Base-by-base conservation (phyloP, 2,113 vertebrate genomes). In the Daubentonia madagascariensis region DNA sequence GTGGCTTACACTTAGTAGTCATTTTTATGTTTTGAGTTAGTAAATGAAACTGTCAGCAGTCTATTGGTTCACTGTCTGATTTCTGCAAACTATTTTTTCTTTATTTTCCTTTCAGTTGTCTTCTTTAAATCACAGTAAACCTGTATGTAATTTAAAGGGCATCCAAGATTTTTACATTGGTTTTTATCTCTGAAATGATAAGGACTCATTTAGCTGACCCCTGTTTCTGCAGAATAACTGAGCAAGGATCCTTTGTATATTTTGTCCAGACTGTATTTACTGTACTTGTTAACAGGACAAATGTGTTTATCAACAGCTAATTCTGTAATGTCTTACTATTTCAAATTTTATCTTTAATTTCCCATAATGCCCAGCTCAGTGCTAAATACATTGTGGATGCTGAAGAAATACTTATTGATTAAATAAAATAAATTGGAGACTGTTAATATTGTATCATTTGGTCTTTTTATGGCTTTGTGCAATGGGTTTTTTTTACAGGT, bases 271-370 rank as follows among this genome's bases (percentile, higher is more conserved):
- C 37, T 37, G 0, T 72, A 23, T 79, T 79, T 80, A 70, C 28
- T 90, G 1, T 78, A 16, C 88, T 92, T 81, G 78, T 70, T 90
- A 54, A 86, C n/a, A 50, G 87, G 72, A 70, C 72, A 68, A 8
- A 35, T 65, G 13, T 50, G 37, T 87, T 76, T 76, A 72, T 93
- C 23, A 13, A 61, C 30, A 54, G 43, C 83, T 40, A 37, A 52
- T 84, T 89, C 76, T 67, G 32, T 65, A 92, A 89, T 87, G 59
- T 87, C 79, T 91, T 95, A 78, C 22, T 54, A 59, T 48, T 80
- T 89, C 70, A 92, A n/a, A 68, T 83, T 54, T 93, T 95, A 93
- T 94, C 45, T 79, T 97, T 89, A 35, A 32, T 65, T 93, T 97
- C n/a, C 59, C 32, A 45, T 65, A 78, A 37, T 70, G n/a, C 35